Base-by-base conservation (phyloP, 2,797 vertebrate species). In the Bovichtus diacanthus region DNA sequence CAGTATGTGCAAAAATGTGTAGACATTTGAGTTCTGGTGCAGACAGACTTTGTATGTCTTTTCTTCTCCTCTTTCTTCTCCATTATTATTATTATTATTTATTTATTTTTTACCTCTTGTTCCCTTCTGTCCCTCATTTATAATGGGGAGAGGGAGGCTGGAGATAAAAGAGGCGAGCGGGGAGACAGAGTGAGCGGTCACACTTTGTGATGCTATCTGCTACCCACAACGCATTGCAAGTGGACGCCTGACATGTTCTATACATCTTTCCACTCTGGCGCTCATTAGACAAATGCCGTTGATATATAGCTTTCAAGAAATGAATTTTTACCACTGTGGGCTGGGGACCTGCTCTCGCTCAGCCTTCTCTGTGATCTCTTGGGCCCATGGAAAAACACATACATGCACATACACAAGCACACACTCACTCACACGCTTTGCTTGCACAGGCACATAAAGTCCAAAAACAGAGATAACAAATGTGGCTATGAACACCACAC, bases 161-260 rank as follows among this genome's bases (percentile, higher is more conserved):
- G 80, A 96, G 97, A 97, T 97, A 97, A 96, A 97, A 95, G 93
- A 93, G 93, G 89, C 70, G 91, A 91, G 95, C 92, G 85, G 80
- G 92, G 97, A 96, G 97, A 97, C 93, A 88, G 95, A 97, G 97
- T 94, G 96, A 96, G 95, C 95, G 97, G 97, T 96, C 97, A 96
- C 94, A 95, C 94, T 88, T 87, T 88, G 88, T 94, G 97, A 98
- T 97, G 95, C 92, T 97, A 97, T 98, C 96, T 96, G 90, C 94
- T 94, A 93, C 94, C 95, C 93, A 95, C 95, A 95, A 96, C 92
- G 94, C 95, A 85, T 95, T 92, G 95, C 96, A 95, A 96, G 94
- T 88, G 96, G 95, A 95, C 94, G 91, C 93, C 95, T 96, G 97
- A 96, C 96, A 95, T 96, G 95, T 96, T 97, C 96, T 97, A 96